Conservation (phyloP, 2,797 vertebrate genomes). For the Saguinus oedipus region DNA sequence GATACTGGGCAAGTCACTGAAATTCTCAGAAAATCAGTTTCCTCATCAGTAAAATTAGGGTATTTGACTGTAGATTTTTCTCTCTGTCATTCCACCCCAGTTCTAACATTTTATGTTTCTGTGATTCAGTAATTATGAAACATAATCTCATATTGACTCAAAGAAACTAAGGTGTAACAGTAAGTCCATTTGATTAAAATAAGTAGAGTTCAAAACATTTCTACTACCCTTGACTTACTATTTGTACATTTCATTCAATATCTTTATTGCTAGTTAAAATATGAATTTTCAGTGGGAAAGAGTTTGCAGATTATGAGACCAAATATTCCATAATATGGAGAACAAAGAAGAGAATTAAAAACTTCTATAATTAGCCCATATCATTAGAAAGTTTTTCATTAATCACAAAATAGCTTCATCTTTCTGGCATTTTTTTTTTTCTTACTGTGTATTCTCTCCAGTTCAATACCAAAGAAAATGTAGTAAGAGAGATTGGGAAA, state of each 20-base stretch:
- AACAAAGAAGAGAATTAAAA: neutral
- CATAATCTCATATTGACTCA: neutral
- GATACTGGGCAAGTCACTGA: neutral
- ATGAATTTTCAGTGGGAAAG: neutral
- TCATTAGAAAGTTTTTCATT: neutral
- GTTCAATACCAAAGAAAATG: neutral
- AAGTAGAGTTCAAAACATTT: neutral
- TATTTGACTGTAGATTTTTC: neutral
- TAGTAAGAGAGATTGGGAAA: neutral
- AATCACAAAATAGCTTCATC: neutral
- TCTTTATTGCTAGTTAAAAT: slow-evolving; percentile 17
- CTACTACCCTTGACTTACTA: neutral
- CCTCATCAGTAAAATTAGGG: neutral
- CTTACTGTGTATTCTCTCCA: neutral
- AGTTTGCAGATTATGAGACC: neutral
- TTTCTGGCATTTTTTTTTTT: neutral
- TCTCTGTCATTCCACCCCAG: neutral
- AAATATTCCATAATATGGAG: neutral
- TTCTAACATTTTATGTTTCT: slow-evolving; percentile 27
- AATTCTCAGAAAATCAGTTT: neutral
- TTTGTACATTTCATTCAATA: neutral
- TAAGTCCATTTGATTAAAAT: slow-evolving; percentile 35
- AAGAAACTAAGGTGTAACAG: neutral
- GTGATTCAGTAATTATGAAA: neutral
- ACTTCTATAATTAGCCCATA: neutral